A percentile compares a stretch with the other conserved stretches of the same genome.
These are phyloP conservation scores for Siniperca undulata DNA, from an alignment of 2,797 vertebrate genomes.

Conservation along the genomic window DNA sequence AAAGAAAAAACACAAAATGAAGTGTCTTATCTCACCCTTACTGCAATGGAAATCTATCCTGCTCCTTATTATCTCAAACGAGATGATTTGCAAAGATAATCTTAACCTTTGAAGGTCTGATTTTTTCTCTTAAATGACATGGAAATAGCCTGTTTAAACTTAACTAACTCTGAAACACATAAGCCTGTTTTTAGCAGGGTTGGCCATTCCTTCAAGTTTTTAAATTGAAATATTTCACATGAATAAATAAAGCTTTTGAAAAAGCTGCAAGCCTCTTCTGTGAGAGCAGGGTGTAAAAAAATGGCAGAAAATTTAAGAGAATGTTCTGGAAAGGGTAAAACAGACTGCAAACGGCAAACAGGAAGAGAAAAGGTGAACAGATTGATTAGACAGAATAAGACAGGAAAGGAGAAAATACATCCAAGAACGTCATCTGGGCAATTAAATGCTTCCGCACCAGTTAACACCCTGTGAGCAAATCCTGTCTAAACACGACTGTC, in stretches of 20 bases:
- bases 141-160: neutral
- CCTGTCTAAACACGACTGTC: slow-evolving; percentile 62
- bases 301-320: neutral
- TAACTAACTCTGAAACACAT: neutral
- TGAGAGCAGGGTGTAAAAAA: slow-evolving; percentile 1
- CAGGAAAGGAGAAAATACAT: slow-evolving; percentile 47
- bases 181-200: neutral
- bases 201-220: neutral
- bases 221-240: neutral
- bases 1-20: neutral
- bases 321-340: neutral
- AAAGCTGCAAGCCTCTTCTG: neutral
- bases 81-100: slow-evolving; percentile 22
- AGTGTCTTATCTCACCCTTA: neutral
- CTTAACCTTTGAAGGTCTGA: slow-evolving; percentile 2
- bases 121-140: neutral
- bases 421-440: slow-evolving; percentile 66
- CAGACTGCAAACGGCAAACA: slow-evolving; percentile 12
- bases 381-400: slow-evolving; percentile 41
- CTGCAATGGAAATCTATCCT: neutral
- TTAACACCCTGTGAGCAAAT: slow-evolving; percentile 60
- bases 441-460: slow-evolving; percentile 81
- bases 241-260: neutral
- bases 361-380: slow-evolving; percentile 39
- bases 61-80: neutral